Base-by-base conservation (phyloP, 2,888 invertebrate species). In the Trilocha varians region DNA sequence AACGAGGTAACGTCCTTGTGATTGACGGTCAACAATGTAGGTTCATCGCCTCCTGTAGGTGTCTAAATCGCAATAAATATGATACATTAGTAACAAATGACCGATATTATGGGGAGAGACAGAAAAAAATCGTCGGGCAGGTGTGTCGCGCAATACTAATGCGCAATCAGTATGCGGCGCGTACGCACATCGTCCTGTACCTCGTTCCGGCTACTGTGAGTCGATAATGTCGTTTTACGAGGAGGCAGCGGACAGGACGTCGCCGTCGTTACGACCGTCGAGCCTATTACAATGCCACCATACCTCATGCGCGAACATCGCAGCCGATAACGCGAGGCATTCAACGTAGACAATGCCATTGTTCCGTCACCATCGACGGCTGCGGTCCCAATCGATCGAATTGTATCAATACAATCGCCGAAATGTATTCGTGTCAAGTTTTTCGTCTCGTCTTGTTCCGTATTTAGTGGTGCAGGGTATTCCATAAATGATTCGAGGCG, bases 201-300 rank as follows among this genome's bases (percentile, higher is more conserved):
- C 70, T 73, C 83, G 85, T 85, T 85, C 85, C 85, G 85, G 85
- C 85, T 85, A 83, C 85, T 82, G 85, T 83, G 78, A 70, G 75
- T 85, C 82, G 82, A 82, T 85, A 83, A 78, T 84, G 84, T 84
- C 78, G 75, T 83, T 85, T 85, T 85, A 85, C 82, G 85, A 85
- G 72, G 76, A 70, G 79, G 74, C 66, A 68, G 75, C 77, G 78
- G 82, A 82, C 82, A 83, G 84, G 84, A 85, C 85, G 85, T 84
- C 78, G 83, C 77, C 79, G 79, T 79, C 84, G 83, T 84, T 78
- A 77, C 71, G 76, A 79, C 80, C 74, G 74, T 66, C 74, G 73
- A 77, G 72, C 79, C 84, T 77, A 80, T 80, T 78, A 82, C 80
- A 80, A 83, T 83, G 75, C 80, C 73, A 76, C 78, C 74, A 69